These are phyloP conservation scores for Rhorus exstirpatorius DNA, from an alignment of 2,888 invertebrate species.

Conservation along the genomic window DNA sequence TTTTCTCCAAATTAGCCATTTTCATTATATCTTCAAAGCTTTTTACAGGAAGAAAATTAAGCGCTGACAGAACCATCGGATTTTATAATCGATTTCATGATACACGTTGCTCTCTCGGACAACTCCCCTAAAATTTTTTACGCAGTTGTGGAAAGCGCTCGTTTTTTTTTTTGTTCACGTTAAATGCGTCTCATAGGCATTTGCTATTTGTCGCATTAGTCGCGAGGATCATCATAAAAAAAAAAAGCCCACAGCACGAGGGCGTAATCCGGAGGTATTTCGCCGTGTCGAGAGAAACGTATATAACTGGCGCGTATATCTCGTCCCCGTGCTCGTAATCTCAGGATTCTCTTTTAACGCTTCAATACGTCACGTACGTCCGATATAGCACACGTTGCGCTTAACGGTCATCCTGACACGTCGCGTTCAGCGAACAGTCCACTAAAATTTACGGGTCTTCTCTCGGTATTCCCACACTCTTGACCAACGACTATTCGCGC, in stretches of 20 bases:
- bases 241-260: slow-evolving; percentile 23
- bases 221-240: slow-evolving; percentile 50
- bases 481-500: slow-evolving; percentile 40
- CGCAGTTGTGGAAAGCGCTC: background rate
- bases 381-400: slow-evolving; percentile 67
- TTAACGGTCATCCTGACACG: slow-evolving; percentile 68
- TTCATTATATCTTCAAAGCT: too few relatives aligned
- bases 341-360: slow-evolving; percentile 69
- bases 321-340: slow-evolving; percentile 59
- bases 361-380: slow-evolving; percentile 71
- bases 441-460: slow-evolving; percentile 68
- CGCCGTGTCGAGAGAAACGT: slow-evolving; percentile 42
- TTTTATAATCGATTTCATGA: too few relatives aligned
- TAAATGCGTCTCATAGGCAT: slow-evolving; percentile 10
- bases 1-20: too few relatives aligned
- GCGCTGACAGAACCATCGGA: too few relatives aligned
- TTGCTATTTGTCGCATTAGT: slow-evolving; percentile 43
- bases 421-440: slow-evolving; percentile 65
- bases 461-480: slow-evolving; percentile 42
- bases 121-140: background rate
- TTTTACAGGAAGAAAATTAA: too few relatives aligned
- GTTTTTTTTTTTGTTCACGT: background rate
- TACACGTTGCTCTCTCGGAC: background rate
- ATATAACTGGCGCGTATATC: slow-evolving; percentile 47
- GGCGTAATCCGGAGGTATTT: slow-evolving; percentile 38